Base-by-base conservation (phyloP, 2,888 invertebrate species). In the Perizoma affinitatum region DNA sequence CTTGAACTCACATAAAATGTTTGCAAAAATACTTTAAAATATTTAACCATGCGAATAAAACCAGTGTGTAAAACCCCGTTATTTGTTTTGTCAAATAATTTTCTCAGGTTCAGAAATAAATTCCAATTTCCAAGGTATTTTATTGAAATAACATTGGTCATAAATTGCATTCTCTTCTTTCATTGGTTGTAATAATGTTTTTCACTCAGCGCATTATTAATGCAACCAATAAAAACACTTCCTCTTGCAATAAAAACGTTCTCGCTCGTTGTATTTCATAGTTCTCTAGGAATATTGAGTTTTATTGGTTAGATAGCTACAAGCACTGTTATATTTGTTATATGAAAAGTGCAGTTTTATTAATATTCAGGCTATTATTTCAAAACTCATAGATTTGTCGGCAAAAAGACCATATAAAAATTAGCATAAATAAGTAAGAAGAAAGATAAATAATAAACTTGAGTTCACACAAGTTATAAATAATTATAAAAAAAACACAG, bases 81-180 rank as follows among this genome's bases (percentile, higher is more conserved):
- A 22, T 22, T 22, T 22, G 22, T 22, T 22, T 22, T 22, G 22
- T 2, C 22, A 22, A 22, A 22, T 22, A 22, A 4, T 22, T 45
- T 22, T 22, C 11, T 5, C 11, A 6, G 43, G n/a, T 22, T 4
- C 22, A 22, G n/a, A 45, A 22, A 51, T 51, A 38, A 22, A 7
- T 40, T n/a, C 10, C 9, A 36, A 6, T 44, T 38, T 33, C 40
- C 45, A 45, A 33, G 10, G 5, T 44, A n/a, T 40, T 50, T 46
- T 22, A 57, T 58, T 33, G 46, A n/a, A 44, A 40, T n/a, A 47
- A 47, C 53, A 53, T 53, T 53, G 38, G 47, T 43, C 44, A 58
- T 42, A 54, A 35, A 54, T 53, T 38, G 9, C 7, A 22, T 56
- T 44, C 44, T 53, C 38, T 58, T 33, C 43, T 44, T 34, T 41